These are phyloP conservation scores for Carabus problematicus DNA, from an alignment of 2,888 invertebrate species.

Conservation along the genomic window DNA sequence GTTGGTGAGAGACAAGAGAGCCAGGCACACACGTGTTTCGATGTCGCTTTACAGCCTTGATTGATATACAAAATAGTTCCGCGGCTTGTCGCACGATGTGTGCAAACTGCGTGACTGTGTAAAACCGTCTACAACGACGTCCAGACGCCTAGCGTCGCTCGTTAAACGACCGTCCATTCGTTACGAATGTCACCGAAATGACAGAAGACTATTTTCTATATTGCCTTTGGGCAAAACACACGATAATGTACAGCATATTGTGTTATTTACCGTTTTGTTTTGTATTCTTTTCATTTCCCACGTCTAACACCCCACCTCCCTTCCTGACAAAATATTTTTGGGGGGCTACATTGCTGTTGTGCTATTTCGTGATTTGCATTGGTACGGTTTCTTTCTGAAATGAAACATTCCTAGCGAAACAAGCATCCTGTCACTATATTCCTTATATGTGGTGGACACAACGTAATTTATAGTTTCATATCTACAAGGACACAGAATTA, in stretches of 20 bases:
- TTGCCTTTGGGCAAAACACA: neutral
- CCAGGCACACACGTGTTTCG: conserved; percentile 29
- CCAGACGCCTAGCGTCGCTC: conserved; percentile 18
- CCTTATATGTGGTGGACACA: too few relatives aligned
- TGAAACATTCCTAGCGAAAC: too few relatives aligned
- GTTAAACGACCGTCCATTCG: conserved; percentile 26
- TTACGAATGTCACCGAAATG: conserved; percentile 43
- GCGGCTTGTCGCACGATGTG: conserved; percentile 19
- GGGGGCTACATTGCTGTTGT: neutral
- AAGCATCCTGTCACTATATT: too few relatives aligned
- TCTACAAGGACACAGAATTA: too few relatives aligned
- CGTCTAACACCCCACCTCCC: too few relatives aligned
- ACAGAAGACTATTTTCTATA: conserved; percentile 1
- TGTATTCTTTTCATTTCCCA: conserved; percentile 7
- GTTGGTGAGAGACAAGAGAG: neutral
- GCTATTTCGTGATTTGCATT: too few relatives aligned
- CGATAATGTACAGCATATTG: neutral
- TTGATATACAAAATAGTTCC: conserved; percentile 36
- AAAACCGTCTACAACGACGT: conserved; percentile 35
- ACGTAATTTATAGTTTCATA: too few relatives aligned
- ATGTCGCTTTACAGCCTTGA: conserved; percentile 32
- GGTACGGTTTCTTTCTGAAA: too few relatives aligned
- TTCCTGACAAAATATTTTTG: too few relatives aligned
- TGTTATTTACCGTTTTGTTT: conserved; percentile 11
- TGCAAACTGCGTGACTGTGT: conserved; percentile 42